Evolutionary conservation across 2,888 invertebrate genomes (phyloP), one percentile per base, ranked within the genome.

Genomic region (Dryococelus australis): DNA sequence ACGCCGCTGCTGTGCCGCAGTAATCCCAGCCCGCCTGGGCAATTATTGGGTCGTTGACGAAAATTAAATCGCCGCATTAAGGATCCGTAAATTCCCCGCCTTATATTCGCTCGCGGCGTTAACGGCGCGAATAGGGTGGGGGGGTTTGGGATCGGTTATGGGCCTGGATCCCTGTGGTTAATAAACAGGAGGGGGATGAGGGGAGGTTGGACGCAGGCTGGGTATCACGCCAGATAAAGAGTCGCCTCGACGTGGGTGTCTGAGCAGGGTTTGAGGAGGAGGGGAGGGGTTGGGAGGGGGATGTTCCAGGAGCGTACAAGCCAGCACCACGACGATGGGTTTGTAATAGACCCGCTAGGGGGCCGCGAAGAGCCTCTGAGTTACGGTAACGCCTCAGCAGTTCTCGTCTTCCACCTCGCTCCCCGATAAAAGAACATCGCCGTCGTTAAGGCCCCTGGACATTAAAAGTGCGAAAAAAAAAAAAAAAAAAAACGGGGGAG

Each of bases 21-120:
- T 65, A 65, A 65, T 65, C 65, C 65, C n/a, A 8, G 8, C 20
- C 0, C 65, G 65, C 24, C 65, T 20, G 24, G 85, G 88, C 88
- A 88, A 88, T 88, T 88, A 88, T 88, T 85, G 88, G 86, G 87
- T 87, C 88, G 88, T 88, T 88, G 87, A 88, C 87, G 84, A 87
- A 88, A 88, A 88, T 88, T 88, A 88, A 88, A 88, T 88, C 78
- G 87, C 88, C 84, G 80, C 86, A 86, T 86, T 87, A 87, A 87
- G 53, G 85, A 10, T 13, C 16, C 43, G 20, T 35, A 83, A 35
- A 35, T 83, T 43, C 43, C 35, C 35, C 28, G 35, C 24, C 83
- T 83, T 83, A 83, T 83, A 83, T 83, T 83, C 65, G 65, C 65
- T 10, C 10, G 65, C 8, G 65, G 24, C 24, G 65, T 86, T 79